These are phyloP conservation scores for Labeo catla DNA, from an alignment of 2,113 vertebrate species.

Conservation along the genomic window DNA sequence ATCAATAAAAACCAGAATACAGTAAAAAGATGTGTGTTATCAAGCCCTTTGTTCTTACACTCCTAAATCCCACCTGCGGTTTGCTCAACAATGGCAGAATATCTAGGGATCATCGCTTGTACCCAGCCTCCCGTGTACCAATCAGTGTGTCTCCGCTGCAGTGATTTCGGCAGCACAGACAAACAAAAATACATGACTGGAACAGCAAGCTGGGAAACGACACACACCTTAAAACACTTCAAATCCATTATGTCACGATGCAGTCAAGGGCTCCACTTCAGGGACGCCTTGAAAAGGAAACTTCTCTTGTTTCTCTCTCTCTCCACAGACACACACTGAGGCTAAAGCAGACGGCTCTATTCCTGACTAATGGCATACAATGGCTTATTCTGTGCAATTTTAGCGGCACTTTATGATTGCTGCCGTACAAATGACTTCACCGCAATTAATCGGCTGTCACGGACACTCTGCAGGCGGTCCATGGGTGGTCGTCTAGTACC, in stretches of 20 bases:
- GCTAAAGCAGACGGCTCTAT: neutral
- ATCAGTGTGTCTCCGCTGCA: conserved; percentile 13
- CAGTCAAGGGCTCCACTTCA: conserved; percentile 16
- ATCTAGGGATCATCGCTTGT: conserved; percentile 18
- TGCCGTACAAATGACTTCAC: conserved; percentile 17
- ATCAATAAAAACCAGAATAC: neutral
- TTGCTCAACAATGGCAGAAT: conserved; percentile 2
- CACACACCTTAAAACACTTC: conserved; percentile 21
- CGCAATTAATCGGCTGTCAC: neutral
- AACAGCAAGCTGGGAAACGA: neutral
- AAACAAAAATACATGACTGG: conserved; percentile 1
- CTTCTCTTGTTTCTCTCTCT: conserved; percentile 18
- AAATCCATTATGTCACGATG: neutral
- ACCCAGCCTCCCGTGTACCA: neutral
- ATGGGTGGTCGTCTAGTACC: neutral
- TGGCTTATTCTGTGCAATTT: neutral
- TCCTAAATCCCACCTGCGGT: neutral
- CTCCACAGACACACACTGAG: neutral
- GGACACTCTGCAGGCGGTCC: neutral
- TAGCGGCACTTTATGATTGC: neutral
- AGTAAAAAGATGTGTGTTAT: neutral
- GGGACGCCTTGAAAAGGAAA: neutral
- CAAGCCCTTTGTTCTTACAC: conserved; percentile 13
- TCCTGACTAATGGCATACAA: neutral
- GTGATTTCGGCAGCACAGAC: conserved; percentile 12